Base-by-base conservation (phyloP, 2,113 vertebrate species). In the Lycaon pictus region DNA sequence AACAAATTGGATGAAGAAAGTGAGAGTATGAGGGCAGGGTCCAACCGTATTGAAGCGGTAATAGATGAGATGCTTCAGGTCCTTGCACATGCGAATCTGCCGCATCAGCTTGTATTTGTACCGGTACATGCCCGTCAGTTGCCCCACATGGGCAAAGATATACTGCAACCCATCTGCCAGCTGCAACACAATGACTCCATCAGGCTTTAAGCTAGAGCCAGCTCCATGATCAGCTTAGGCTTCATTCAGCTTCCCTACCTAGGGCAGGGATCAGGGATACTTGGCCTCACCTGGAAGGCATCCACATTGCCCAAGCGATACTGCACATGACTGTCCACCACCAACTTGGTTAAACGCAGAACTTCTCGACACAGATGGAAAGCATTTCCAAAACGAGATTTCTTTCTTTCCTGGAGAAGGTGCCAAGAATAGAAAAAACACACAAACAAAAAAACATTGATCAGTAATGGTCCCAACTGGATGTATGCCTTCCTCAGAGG, bases 101-200 rank as follows among this genome's bases (percentile, higher is more conserved):
- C 99, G 99, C 99, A 99, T 99, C 97, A 99, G 98, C 98, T 99
- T 99, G 99, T 99, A 99, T 89, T 99, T 99, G 98, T 99, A 99
- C 5, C 99, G 98, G 98, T 99, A 99, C 99, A 99, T 99, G 85
- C 99, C 99, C 0, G 99, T 99, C 98, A 99, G 98, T 98, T 99
- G 99, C 72, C 99, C 99, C 72, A 99, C 99, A 0, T 99, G 99
- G 93, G 99, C 99, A 60, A 99, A 99, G 98, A 99, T 99, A 98
- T 99, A 99, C 98, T 99, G 99, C 97, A 99, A 98, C 1, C 99
- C 99, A 58, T 99, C 99, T 62, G 99, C 92, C 98, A 99, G 95
- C 99, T 99, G 98, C 65, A 98, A 98, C 3, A 97, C 9, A 93
- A 32, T 71, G 0, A 1, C 11, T 2, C 71, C 77, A 35, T 32